phyloP scores from a whole-genome alignment of 2,888 invertebrate species.

The Eledona agricola region DNA sequence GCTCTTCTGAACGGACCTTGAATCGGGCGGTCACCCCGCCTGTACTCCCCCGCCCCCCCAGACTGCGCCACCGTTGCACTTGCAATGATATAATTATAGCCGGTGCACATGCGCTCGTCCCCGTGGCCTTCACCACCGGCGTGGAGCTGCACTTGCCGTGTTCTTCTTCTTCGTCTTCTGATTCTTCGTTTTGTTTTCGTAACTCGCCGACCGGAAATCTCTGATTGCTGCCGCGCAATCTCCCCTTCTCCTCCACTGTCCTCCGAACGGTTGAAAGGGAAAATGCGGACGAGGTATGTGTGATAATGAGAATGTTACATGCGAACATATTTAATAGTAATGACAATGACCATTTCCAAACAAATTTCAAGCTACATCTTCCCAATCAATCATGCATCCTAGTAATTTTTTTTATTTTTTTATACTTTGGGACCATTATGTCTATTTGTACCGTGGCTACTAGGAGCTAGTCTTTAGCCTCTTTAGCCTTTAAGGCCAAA shows the following conservation, averaged over 20 bases:
- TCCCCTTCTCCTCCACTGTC: too few relatives aligned
- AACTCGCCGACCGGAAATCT: slow-evolving; percentile 48
- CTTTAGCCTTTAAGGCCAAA: too few relatives aligned
- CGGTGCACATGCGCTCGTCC: slow-evolving; percentile 49
- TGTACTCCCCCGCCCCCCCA: slow-evolving; percentile 44
- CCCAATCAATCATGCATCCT: too few relatives aligned
- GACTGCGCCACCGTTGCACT: slow-evolving; percentile 43
- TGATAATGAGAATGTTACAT: slow-evolving; percentile 21
- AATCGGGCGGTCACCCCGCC: slow-evolving; percentile 55
- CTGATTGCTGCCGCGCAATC: slow-evolving; percentile 40
- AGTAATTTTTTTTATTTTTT: too few relatives aligned
- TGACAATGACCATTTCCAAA: too few relatives aligned
- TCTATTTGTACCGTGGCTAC: too few relatives aligned
- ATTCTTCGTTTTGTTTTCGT: slow-evolving; percentile 34
- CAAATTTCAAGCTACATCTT: too few relatives aligned
- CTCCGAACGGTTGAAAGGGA: too few relatives aligned
- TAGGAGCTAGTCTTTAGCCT: too few relatives aligned
- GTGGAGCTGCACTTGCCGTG: slow-evolving; percentile 48
- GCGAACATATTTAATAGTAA: slow-evolving; percentile 9
- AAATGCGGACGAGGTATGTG: too few relatives aligned
- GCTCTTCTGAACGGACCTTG: slow-evolving; percentile 47
- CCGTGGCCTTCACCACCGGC: slow-evolving; percentile 48
- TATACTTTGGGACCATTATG: too few relatives aligned
- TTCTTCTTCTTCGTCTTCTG: slow-evolving; percentile 27
- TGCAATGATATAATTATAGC: slow-evolving; percentile 59